Conservation (phyloP, 2,113 vertebrate species). For the Bos taurus region DNA sequence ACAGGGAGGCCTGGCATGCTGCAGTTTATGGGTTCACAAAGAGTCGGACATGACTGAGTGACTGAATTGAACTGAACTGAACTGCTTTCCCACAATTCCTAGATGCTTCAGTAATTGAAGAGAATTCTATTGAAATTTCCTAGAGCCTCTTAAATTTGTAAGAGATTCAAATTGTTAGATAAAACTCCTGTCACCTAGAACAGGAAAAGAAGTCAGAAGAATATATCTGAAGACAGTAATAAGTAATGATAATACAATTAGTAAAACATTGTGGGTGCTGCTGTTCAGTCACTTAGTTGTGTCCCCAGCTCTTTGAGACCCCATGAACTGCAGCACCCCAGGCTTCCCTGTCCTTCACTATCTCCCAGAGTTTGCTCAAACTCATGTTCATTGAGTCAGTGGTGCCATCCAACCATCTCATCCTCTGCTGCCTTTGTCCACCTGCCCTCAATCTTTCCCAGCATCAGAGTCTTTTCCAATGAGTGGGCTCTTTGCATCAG, state of each 20-base stretch:
- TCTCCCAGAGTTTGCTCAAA: not conserved
- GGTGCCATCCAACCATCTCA: not conserved
- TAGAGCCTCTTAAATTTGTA: not conserved
- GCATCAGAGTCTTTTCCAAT: not conserved
- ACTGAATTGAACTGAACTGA: too few species aligned
- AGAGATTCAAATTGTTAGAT: not conserved
- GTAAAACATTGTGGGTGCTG: not conserved
- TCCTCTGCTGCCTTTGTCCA: not conserved
- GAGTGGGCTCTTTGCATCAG: not conserved
- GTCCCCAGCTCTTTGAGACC: not conserved
- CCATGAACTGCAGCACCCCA: not conserved
- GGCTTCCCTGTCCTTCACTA: not conserved
- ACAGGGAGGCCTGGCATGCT: too few species aligned
- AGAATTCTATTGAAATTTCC: not conserved
- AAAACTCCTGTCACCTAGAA: not conserved
- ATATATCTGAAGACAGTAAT: not conserved
- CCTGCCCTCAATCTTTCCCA: not conserved
- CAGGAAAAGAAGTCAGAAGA: not conserved
- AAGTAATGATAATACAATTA: not conserved
- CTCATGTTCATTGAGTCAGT: not conserved
- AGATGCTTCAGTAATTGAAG: not conserved
- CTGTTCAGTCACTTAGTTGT: not conserved
- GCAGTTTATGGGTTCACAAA: too few species aligned
- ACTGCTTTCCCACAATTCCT: not conserved
- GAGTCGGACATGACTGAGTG: too few species aligned